Percentiles rank a stretch among this genome's conserved stretches.
Conservation (phyloP, 2,888 invertebrate genomes). For the Idaea biselata region DNA sequence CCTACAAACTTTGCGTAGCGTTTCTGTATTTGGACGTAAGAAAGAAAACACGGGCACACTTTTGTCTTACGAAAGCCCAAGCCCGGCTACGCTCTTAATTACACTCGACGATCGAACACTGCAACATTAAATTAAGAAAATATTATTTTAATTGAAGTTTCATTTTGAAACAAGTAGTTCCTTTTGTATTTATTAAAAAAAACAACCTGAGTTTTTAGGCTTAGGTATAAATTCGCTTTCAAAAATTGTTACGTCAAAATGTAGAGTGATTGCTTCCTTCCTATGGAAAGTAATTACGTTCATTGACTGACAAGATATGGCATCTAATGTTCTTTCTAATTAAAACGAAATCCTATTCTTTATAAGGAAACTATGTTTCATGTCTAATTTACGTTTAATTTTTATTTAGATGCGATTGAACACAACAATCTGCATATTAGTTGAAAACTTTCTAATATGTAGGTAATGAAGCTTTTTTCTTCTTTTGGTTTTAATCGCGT, state of each 20-base stretch:
- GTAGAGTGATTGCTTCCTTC: constrained; percentile 50
- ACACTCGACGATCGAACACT: neutral
- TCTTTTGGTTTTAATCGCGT: too few species aligned
- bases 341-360: constrained; percentile 7
- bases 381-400: neutral
- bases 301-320: constrained; percentile 11
- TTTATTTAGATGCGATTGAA: neutral
- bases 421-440: neutral
- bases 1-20: too few species aligned
- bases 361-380: constrained; percentile 1
- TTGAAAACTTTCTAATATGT: neutral
- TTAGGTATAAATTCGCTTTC: constrained; percentile 1
- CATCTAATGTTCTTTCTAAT: constrained; percentile 6
- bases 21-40: too few species aligned
- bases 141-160: neutral
- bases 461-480: too few species aligned
- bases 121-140: neutral
- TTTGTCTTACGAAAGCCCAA: too few species aligned
- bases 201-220: neutral
- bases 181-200: constrained; percentile 46
- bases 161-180: constrained; percentile 38
- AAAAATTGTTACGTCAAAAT: constrained; percentile 23
- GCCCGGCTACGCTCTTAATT: neutral
- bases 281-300: constrained; percentile 42
- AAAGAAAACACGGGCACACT: too few species aligned